A percentile compares a stretch with the other conserved stretches of the same genome.
These are phyloP conservation scores for Mesocentrotus franciscanus DNA, from an alignment of 53 echinoderm and acorn worm genomes.

Conservation along the genomic window DNA sequence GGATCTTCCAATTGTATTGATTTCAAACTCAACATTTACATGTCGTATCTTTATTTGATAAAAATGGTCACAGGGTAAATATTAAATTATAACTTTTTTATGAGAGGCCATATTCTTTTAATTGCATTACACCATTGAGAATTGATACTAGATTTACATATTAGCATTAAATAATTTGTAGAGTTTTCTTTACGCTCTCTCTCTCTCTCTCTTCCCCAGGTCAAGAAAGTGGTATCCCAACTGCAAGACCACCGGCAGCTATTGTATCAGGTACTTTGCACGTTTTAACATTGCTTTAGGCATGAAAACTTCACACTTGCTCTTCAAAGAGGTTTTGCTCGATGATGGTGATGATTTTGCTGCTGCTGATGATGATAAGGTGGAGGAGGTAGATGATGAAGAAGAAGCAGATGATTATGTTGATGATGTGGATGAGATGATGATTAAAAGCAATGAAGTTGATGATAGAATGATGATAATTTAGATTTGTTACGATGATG, in stretches of 20 bases:
- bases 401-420: not conserved
- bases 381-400: not conserved
- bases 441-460: not conserved
- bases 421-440: not conserved
- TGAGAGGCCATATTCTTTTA: too few relatives aligned
- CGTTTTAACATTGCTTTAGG: not conserved
- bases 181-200: not conserved
- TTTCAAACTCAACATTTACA: too few relatives aligned
- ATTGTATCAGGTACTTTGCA: slow-evolving; percentile 74
- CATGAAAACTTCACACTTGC: too few relatives aligned
- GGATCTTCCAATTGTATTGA: too few relatives aligned
- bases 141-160: too few relatives aligned
- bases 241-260: slow-evolving; percentile 75
- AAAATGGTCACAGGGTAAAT: too few relatives aligned
- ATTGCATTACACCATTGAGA: too few relatives aligned
- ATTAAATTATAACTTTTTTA: too few relatives aligned
- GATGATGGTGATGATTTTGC: not conserved
- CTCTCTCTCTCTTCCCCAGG: slow-evolving; percentile 58
- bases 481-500: not conserved
- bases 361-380: not conserved
- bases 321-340: not conserved
- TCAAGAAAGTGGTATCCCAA: slow-evolving; percentile 90
- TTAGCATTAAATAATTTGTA: too few relatives aligned
- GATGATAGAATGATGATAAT: not conserved
- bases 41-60: too few relatives aligned